Base-by-base conservation (phyloP, 2,113 vertebrate genomes). In the Crotalus helleri region DNA sequence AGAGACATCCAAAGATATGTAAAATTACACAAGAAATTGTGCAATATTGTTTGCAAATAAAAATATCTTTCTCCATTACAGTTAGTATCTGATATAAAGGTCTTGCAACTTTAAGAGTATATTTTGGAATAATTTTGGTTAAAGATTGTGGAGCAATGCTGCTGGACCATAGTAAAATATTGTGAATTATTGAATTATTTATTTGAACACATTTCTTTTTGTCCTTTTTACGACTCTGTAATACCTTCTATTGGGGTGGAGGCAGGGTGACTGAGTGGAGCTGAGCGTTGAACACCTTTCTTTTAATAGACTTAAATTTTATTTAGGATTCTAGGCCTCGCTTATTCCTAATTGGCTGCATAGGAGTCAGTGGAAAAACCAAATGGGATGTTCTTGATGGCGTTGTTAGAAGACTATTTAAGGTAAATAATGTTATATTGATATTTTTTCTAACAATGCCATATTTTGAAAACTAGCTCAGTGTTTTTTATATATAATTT, bases 351-450 rank as follows among this genome's bases (percentile, higher is more conserved):
- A 99, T 99, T 54, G 99, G 99, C 69, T 99, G 99, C 96, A 99
- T 99, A 15, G 99, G 99, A 5, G 99, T 99, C 55, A 99, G 99
- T 5, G 99, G 99, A 33, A 99, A 99, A 97, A 99, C 99, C 90
- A 99, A 99, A 91, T 99, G 99, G 99, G 99, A 99, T 69, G 99
- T 99, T 39, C 98, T 99, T 95, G 99, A 99, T 61, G 99, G 99
- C 51, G 99, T 99, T 61, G 99, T 99, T 0, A 97, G 98, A 15
- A 98, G 99, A 1, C 97, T 99, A 3, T 99, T 99, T 85, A 99
- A 99, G 98, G 99, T 99, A 96, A 98, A 95, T 90, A 69, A 59
- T 89, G 29, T 7, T n/a, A 0, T 0, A 58, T 61, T 11, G 1
- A 0, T 1, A n/a, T 58, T 89, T 51, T 55, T 53, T 0, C 59